These are phyloP conservation scores for Oxycera nigricornis DNA, from an alignment of 2,888 invertebrate species.

Conservation along the genomic window DNA sequence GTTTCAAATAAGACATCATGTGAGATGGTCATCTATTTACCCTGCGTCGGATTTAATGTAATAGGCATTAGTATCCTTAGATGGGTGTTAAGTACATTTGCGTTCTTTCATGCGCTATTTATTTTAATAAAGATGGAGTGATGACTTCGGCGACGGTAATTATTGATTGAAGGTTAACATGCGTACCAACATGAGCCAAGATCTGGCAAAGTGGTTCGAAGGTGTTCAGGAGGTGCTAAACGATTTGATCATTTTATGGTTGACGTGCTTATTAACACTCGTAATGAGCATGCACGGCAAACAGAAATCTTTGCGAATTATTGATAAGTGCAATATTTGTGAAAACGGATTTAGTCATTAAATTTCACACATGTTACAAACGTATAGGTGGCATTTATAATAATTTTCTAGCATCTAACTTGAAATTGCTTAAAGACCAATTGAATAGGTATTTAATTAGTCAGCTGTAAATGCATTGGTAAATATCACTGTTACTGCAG, in stretches of 20 bases:
- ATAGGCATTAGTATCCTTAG: neutral
- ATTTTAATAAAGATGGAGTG: neutral
- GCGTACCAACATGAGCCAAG: neutral
- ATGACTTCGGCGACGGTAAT: neutral
- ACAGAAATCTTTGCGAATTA: neutral
- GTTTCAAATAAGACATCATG: conserved; percentile 23
- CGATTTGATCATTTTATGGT: conserved; percentile 10
- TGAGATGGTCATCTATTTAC: neutral
- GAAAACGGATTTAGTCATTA: neutral
- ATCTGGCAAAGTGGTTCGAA: conserved; percentile 8
- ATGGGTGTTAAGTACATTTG: neutral
- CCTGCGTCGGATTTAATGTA: neutral
- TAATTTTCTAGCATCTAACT: neutral
- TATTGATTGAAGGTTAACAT: neutral
- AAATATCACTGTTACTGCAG: neutral
- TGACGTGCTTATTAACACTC: neutral
- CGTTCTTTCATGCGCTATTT: neutral
- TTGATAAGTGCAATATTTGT: neutral
- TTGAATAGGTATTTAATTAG: neutral
- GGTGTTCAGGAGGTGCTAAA: conserved; percentile 37
- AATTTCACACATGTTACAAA: neutral
- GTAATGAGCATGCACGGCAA: neutral
- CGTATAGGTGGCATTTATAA: neutral
- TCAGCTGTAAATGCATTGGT: neutral
- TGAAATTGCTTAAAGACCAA: neutral